Base-by-base conservation (phyloP, 2,888 invertebrate genomes). In the Enoplolaimus lenunculus region DNA sequence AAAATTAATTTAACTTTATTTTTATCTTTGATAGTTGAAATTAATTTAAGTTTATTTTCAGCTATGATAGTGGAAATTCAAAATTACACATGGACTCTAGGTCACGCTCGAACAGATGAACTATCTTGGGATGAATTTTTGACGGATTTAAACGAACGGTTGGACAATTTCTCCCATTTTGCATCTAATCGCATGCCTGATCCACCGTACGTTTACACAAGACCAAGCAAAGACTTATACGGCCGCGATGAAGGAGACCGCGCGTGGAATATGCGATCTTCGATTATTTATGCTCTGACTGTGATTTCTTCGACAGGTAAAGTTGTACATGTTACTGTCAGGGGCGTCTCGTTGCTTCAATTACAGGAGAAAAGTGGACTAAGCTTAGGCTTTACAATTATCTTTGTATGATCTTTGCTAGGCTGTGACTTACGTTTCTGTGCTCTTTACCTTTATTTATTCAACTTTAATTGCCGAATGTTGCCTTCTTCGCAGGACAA, bases 261-360 rank as follows among this genome's bases (percentile, higher is more conserved):
- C 33, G 21, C 67, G 33, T 66, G 67, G 67, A 66, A 66, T n/a
- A 34, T 66, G 34, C 67, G 67, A n/a, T 31, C 67, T 30, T 66
- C 67, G 7, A 66, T 66, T 31, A 26, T 66, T 3, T 66, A 66
- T 66, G 67, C 67, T 21, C 31, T 66, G 34, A 66, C 67, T 30
- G 67, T 66, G 13, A 66, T 66, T 7, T 66, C 67, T 29, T 66
- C 67, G 3, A 66, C 67, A 66, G 67, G 67, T 66, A 45, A 45
- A n/a, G n/a, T n/a, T n/a, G n/a, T n/a, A n/a, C n/a, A n/a, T n/a
- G n/a, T n/a, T n/a, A n/a, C n/a, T n/a, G n/a, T n/a, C n/a, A n/a
- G n/a, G n/a, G n/a, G n/a, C n/a, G n/a, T n/a, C n/a, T n/a, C n/a
- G n/a, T n/a, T n/a, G n/a, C n/a, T n/a, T n/a, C n/a, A n/a, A n/a